A percentile compares a stretch with the other conserved stretches of the same genome.
Evolutionary conservation across 2,113 vertebrate genomes (phyloP).

Genomic region (Hyla sarda): DNA sequence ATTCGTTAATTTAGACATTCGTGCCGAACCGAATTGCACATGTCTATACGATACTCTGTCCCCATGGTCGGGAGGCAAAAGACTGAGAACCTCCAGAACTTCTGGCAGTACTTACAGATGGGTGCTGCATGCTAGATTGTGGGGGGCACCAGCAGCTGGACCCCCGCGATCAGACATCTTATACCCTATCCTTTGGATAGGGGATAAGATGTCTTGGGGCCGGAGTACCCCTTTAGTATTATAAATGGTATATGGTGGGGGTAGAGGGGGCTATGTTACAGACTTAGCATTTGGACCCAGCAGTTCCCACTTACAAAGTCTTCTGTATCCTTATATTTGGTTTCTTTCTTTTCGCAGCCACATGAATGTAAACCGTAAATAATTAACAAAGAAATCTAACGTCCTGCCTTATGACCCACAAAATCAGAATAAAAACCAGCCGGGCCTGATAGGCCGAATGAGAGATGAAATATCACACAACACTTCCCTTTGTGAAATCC

Average conservation of each 20-base stretch:
- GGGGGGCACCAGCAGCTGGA: too few relatives aligned
- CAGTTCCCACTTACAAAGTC: background rate
- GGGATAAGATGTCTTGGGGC: too few relatives aligned
- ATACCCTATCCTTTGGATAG: too few relatives aligned
- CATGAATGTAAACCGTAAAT: background rate
- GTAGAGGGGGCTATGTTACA: background rate
- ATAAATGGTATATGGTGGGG: background rate
- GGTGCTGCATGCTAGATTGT: too few relatives aligned
- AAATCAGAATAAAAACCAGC: constrained; percentile 12
- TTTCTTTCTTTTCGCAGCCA: background rate
- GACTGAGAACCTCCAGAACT: too few relatives aligned
- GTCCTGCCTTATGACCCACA: constrained; percentile 5
- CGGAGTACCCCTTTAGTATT: too few relatives aligned
- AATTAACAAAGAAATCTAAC: constrained; percentile 2
- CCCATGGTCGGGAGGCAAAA: too few relatives aligned
- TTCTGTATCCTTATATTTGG: background rate
- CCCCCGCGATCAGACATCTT: too few relatives aligned
- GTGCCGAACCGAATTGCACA: too few relatives aligned
- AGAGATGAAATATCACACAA: constrained; percentile 34
- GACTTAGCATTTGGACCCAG: background rate
- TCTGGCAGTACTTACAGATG: too few relatives aligned
- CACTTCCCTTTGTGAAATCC: constrained; percentile 13
- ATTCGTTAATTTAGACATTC: too few relatives aligned
- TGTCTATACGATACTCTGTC: too few relatives aligned
- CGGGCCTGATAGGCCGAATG: background rate